These are phyloP conservation scores for Malthinus flaveolus DNA, from an alignment of 2,888 invertebrate species.

Conservation along the genomic window DNA sequence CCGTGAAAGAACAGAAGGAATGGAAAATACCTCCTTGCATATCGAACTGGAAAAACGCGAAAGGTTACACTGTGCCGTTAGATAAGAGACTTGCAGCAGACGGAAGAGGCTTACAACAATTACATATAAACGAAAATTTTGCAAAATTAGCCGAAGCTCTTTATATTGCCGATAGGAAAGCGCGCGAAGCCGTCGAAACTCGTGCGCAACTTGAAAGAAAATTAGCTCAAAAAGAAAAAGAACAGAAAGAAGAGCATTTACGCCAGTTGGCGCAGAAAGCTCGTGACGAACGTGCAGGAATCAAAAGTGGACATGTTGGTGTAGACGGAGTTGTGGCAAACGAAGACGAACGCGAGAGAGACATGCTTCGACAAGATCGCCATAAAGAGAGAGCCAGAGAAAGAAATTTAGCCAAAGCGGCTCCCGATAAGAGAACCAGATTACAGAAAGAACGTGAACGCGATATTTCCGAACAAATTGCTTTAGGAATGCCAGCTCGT, in stretches of 20 bases:
- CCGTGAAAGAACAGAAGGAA: slow-evolving; percentile 98
- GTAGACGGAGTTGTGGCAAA: slow-evolving; percentile 59
- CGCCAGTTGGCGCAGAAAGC: slow-evolving; percentile 93
- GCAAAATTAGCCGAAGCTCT: slow-evolving; percentile 97
- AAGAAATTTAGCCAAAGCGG: slow-evolving; percentile 88
- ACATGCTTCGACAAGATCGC: slow-evolving; percentile 83
- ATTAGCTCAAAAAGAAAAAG: slow-evolving; percentile 96
- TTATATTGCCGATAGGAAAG: slow-evolving; percentile 95
- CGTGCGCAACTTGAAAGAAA: slow-evolving; percentile 94
- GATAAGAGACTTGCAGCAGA: slow-evolving; percentile 98
- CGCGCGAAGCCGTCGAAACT: slow-evolving; percentile 96
- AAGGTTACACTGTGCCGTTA: slow-evolving; percentile 95
- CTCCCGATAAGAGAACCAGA: slow-evolving; percentile 91
- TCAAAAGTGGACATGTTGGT: slow-evolving; percentile 55
- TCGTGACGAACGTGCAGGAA: slow-evolving; percentile 91
- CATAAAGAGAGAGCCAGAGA: slow-evolving; percentile 92
- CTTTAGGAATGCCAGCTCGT: slow-evolving; percentile 91
- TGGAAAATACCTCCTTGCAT: slow-evolving; percentile 99
- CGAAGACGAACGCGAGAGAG: slow-evolving; percentile 79
- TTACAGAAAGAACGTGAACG: slow-evolving; percentile 89
- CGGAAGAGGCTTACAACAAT: slow-evolving; percentile 94
- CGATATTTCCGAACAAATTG: slow-evolving; percentile 98
- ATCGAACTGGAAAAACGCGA: slow-evolving; percentile 99
- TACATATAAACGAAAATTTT: slow-evolving; percentile 99
- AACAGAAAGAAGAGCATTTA: slow-evolving; percentile 95